These are phyloP conservation scores for Nebria ingens DNA, from an alignment of 1,140 invertebrate species.

Conservation along the genomic window DNA sequence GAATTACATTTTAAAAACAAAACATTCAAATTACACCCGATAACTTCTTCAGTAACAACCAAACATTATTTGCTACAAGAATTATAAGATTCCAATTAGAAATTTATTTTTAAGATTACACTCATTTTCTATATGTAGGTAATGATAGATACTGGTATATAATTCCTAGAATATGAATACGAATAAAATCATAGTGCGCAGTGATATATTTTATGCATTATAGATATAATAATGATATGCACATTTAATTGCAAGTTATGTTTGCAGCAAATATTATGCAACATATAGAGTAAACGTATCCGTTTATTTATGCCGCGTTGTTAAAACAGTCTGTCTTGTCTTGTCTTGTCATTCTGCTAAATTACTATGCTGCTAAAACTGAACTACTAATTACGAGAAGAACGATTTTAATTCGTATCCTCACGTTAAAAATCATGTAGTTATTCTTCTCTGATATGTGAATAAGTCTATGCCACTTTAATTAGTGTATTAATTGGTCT, in stretches of 20 bases:
- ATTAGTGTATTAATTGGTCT: neutral
- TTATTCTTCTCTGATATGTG: neutral
- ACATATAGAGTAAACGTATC: neutral
- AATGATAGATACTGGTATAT: too few relatives aligned
- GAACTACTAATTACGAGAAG: neutral
- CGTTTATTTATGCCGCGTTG: neutral
- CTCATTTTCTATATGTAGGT: too few relatives aligned
- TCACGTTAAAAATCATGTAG: neutral
- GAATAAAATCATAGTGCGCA: too few relatives aligned
- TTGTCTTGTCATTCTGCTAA: neutral
- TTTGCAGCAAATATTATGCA: neutral
- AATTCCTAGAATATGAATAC: too few relatives aligned
- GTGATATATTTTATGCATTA: too few relatives aligned
- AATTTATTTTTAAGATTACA: too few relatives aligned
- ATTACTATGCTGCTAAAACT: neutral
- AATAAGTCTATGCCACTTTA: neutral
- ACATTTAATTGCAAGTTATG: neutral
- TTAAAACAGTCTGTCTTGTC: neutral
- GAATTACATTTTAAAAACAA: too few relatives aligned
- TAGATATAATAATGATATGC: neutral
- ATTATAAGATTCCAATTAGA: too few relatives aligned
- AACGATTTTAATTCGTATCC: neutral
- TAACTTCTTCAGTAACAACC: too few relatives aligned
- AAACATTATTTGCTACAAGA: too few relatives aligned
- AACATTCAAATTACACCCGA: too few relatives aligned